Percentiles rank a stretch among this genome's conserved stretches.
These are phyloP conservation scores for Nyctalus aviator DNA, from an alignment of 2,797 vertebrate species.

Conservation along the genomic window DNA sequence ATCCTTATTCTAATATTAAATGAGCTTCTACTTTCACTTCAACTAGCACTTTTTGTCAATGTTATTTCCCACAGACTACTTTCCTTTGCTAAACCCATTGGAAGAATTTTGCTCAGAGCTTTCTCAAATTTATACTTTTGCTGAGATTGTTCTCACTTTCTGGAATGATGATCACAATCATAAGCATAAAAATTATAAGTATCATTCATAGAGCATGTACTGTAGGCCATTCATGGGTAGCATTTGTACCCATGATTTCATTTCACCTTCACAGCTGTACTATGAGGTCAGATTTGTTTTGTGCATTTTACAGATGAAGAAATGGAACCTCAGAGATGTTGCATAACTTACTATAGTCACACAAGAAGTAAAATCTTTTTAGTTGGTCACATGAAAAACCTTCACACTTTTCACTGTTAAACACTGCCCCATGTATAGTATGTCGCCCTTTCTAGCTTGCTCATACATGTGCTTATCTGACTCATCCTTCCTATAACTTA, in stretches of 20 bases:
- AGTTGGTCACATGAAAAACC: background rate
- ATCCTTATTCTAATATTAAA: background rate
- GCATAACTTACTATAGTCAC: background rate
- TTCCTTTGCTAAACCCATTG: slow-evolving; percentile 10
- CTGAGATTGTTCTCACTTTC: background rate
- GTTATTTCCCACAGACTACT: background rate
- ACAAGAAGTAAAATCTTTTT: no score
- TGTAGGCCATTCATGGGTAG: no score
- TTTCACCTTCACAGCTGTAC: background rate
- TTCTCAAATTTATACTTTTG: slow-evolving; percentile 14
- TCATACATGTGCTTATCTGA: background rate
- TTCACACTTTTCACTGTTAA: background rate
- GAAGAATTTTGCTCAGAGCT: slow-evolving; percentile 46
- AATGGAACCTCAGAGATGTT: background rate
- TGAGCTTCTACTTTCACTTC: slow-evolving; percentile 16
- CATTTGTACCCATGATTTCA: background rate
- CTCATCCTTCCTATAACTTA: background rate
- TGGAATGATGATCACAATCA: background rate
- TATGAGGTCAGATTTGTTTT: background rate
- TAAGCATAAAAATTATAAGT: background rate
- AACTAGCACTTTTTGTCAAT: background rate
- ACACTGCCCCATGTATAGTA: background rate
- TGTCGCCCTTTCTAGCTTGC: background rate
- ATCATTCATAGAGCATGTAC: background rate
- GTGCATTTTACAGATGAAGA: background rate